Base-by-base conservation (phyloP, 2,888 invertebrate genomes). In the Melangyna quadrimaculata region DNA sequence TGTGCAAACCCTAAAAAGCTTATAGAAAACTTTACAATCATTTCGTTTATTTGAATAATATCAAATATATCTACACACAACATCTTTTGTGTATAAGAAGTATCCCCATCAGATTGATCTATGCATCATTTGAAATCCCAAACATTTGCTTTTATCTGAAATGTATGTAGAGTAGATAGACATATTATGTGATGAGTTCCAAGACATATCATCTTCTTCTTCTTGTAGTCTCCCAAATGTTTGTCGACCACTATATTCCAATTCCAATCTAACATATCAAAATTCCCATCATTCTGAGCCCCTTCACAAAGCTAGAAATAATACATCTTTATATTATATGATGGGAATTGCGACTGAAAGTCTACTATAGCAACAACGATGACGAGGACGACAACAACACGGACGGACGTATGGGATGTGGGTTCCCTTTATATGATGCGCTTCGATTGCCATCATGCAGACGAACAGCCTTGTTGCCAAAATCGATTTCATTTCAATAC, bases 251-350 rank as follows among this genome's bases (percentile, higher is more conserved):
- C 27, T 61, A 24, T n/a, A n/a, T n/a, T n/a, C n/a, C n/a, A n/a
- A n/a, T 35, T 14, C 53, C 53, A 29, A 35, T 37, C 59, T 40
- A 22, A 19, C 43, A 63, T 32, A 43, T 65, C 48, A 24, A 67
- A 67, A 67, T 67, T 67, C 32, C 32, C 14, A 67, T 67, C 48
- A 67, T 22, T 22, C 32, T 45, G 48, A 22, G 48, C 14, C 65
- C 29, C 43, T 45, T 67, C 65, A 67, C 65, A 67, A 48, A 67
- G 65, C 65, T 48, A 48, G 8, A n/a, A n/a, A 43, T 35, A 63
- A 27, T 45, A 29, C 65, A 67, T 67, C 29, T 29, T 32, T 29
- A 22, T 27, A 27, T n/a, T n/a, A n/a, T n/a, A n/a, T n/a, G n/a
- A n/a, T 43, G 63, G 27, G 29, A 32, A 45, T 17, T 29, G 29